These are phyloP conservation scores for Chaetodon auriga DNA, from an alignment of 2,113 vertebrate species.

Conservation along the genomic window DNA sequence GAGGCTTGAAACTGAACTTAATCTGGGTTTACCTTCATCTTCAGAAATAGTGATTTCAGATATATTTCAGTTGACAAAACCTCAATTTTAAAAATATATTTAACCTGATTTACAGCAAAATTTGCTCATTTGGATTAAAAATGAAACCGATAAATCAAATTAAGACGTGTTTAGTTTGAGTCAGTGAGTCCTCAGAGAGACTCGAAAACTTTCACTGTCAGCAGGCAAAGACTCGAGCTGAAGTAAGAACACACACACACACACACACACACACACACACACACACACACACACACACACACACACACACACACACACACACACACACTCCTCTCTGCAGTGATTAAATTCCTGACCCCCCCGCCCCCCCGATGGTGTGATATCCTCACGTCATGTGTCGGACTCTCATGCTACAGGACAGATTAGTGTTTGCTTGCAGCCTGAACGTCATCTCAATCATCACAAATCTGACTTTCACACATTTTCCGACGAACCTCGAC, in stretches of 20 bases:
- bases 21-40: neutral
- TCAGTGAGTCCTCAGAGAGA: no score
- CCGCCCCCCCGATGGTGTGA: conserved; percentile 55
- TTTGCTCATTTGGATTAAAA: neutral
- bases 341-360: conserved; percentile 70
- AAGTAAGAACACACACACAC: no score
- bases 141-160: neutral
- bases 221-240: neutral
- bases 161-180: neutral
- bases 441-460: neutral
- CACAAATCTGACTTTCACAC: neutral
- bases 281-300: conserved; percentile 4
- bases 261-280: neutral
- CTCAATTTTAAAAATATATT: no score
- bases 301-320: conserved; percentile 6
- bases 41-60: neutral
- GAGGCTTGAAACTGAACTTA: neutral
- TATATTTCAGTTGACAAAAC: neutral
- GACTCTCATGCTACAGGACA: conserved; percentile 41
- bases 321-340: conserved; percentile 23
- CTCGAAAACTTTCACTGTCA: no score
- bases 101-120: neutral
- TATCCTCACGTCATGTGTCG: conserved; percentile 47
- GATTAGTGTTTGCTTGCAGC: conserved; percentile 50
- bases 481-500: neutral